phyloP scores from a whole-genome alignment of 2,113 vertebrate species.

The Oreotragus oreotragus region DNA sequence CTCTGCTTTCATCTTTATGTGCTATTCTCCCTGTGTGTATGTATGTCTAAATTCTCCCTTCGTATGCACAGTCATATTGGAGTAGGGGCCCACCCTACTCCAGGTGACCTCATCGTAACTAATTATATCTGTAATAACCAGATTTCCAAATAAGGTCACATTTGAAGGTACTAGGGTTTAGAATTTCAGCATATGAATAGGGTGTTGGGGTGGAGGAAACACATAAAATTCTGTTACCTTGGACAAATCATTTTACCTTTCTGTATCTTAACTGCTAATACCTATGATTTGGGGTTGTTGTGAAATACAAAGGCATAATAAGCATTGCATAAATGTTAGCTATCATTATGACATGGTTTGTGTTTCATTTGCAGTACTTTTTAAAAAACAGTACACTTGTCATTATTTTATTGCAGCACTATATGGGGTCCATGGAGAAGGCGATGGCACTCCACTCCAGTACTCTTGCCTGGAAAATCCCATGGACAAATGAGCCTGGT shows the following conservation, averaged over 20 bases:
- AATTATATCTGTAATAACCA: not conserved
- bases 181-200: not conserved
- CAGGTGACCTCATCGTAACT: not conserved
- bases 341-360: not conserved
- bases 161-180: not conserved
- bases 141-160: not conserved
- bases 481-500: too few species aligned
- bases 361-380: not conserved
- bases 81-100: not conserved
- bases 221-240: not conserved
- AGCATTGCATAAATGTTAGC: not conserved
- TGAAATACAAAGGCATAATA: not conserved
- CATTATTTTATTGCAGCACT: not conserved
- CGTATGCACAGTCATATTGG: not conserved
- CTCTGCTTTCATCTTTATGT: not conserved
- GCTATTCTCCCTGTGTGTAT: not conserved
- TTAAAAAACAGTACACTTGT: not conserved
- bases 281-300: not conserved
- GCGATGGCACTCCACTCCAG: too few species aligned
- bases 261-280: not conserved
- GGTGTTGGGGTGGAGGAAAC: not conserved
- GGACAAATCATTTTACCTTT: not conserved
- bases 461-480: too few species aligned
- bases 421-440: too few species aligned
- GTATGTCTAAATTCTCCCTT: not conserved